Evolutionary conservation across 1,140 invertebrate genomes (phyloP).

Genomic region (Papilio glaucus): DNA sequence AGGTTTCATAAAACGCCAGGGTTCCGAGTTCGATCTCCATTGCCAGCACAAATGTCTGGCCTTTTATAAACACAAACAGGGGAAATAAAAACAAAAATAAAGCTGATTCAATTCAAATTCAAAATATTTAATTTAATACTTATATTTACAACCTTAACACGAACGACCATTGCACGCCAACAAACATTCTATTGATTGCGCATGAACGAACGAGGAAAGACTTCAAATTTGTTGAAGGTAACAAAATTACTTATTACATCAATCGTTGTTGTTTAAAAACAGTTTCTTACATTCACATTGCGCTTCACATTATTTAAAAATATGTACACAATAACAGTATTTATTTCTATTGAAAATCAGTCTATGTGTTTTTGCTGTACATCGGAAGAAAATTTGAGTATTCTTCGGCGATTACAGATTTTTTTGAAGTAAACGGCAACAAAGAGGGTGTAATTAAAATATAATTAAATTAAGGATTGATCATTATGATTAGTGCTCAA

Average conservation of each 20-base stretch:
- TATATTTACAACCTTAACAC: slow-evolving; percentile 18
- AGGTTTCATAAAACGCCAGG: too few relatives aligned
- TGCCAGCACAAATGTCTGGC: too few relatives aligned
- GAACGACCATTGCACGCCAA: neutral
- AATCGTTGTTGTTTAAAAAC: neutral
- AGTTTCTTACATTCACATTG: neutral
- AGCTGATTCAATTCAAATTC: too few relatives aligned
- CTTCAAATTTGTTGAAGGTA: neutral
- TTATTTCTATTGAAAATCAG: slow-evolving; percentile 25
- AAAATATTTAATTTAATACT: slow-evolving; percentile 15
- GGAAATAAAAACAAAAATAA: slow-evolving; percentile 13
- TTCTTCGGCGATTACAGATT: neutral
- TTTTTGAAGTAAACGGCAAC: neutral
- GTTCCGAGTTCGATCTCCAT: too few relatives aligned
- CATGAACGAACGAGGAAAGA: slow-evolving; percentile 8
- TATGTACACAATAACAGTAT: slow-evolving; percentile 5
- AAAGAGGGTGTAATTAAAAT: neutral
- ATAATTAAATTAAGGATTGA: neutral
- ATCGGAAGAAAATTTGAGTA: slow-evolving; percentile 6
- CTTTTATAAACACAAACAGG: too few relatives aligned
- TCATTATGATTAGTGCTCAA: neutral
- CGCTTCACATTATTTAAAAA: neutral
- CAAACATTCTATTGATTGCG: slow-evolving; percentile 8
- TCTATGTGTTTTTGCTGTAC: slow-evolving; percentile 4
- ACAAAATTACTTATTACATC: neutral